Evolutionary conservation across 2,113 vertebrate species (phyloP), one percentile per base, ranked within the genome.

Genomic region (Ornithorhynchus anatinus): DNA sequence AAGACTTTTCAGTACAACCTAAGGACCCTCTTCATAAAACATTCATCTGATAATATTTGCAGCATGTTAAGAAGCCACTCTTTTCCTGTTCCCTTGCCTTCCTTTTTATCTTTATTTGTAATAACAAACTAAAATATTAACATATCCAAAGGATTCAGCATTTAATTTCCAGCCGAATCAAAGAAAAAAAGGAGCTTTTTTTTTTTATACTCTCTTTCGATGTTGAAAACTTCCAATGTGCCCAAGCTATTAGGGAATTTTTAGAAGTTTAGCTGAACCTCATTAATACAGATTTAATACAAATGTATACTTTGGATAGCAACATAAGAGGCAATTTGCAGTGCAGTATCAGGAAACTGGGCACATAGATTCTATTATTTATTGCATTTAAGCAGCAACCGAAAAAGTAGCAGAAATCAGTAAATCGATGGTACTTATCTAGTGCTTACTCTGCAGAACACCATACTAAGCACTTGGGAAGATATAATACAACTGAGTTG

Each of bases 301-400:
- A 33, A 27, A 39, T 69, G 19, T 39, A 17, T 50, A 27, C 8
- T 27, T 52, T 31, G 45, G n/a, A 51, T 36, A 80, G 43, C 6
- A 4, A 16, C 5, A 48, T 19, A 29, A 69, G 47, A 82, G 43
- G 31, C 17, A 63, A 72, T 84, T 64, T 71, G 5, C 39, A 69
- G 15, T 43, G 6, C 40, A 71, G 75, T 65, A 52, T 60, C n/a
- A 54, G 2, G 40, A 17, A 83, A 15, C 33, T 69, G n/a, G 12
- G 48, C 54, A n/a, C 22, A 69, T 14, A 38, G 6, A 7, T 32
- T 75, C 13, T 31, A 58, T 65, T 39, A 69, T 77, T 14, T 83
- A 65, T 27, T 59, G 7, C 8, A 10, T 1, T 0, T 4, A 56
- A 25, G 9, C 7, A 32, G 67, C 25, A 69, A n/a, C n/a, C n/a